Conservation (phyloP, 2,888 invertebrate species). For the Caenorhabditis sp. region DNA sequence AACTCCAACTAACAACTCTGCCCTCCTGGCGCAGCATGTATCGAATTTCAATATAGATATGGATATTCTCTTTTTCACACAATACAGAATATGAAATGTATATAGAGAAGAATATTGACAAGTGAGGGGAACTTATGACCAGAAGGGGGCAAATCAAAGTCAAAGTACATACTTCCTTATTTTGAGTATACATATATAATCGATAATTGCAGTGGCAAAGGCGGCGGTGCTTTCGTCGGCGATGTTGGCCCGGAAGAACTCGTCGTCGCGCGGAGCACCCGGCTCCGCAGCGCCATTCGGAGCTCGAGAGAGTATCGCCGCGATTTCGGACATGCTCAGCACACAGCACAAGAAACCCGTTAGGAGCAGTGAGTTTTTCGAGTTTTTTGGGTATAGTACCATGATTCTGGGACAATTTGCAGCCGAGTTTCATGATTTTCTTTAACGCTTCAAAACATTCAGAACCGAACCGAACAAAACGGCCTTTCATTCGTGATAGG, state of each 20-base stretch:
- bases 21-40: too few species aligned
- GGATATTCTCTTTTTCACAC: too few species aligned
- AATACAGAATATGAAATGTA: too few species aligned
- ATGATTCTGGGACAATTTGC: too few species aligned
- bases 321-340: conserved; percentile 73
- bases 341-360: conserved; percentile 70
- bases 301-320: conserved; percentile 73
- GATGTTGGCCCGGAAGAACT: conserved; percentile 78
- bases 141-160: too few species aligned
- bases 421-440: too few species aligned
- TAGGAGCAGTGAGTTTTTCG: conserved; percentile 55
- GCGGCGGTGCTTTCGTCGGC: conserved; percentile 78
- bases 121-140: neutral
- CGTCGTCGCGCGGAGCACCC: conserved; percentile 68
- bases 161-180: neutral
- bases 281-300: conserved; percentile 65
- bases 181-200: neutral
- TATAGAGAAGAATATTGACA: too few species aligned
- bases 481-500: too few species aligned
- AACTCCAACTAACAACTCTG: neutral
- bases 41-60: too few species aligned
- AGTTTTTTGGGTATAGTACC: neutral
- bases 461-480: too few species aligned
- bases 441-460: too few species aligned
- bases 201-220: conserved; percentile 77